Evolutionary conservation across 1,140 invertebrate species (phyloP).

Genomic region (Ceratoteleas bidentatus): DNA sequence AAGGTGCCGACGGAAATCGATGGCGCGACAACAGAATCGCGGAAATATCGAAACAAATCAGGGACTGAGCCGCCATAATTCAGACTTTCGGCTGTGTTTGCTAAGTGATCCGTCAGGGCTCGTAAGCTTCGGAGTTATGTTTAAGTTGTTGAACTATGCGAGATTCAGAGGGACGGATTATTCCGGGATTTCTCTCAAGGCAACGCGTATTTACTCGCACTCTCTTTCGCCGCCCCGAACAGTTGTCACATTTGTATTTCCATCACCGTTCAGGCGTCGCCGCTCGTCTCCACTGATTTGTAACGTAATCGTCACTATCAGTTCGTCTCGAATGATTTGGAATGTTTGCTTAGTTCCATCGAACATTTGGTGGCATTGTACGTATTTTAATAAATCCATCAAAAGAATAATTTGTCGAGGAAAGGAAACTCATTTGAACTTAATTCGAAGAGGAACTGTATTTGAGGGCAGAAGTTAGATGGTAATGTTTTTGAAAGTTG

Average conservation of each 20-base stretch:
- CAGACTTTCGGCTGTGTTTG: conserved; percentile 79
- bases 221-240: conserved; percentile 40
- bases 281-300: too few species aligned
- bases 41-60: conserved; percentile 81
- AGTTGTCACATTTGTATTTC: conserved; percentile 57
- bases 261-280: conserved; percentile 46
- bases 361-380: too few species aligned
- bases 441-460: too few species aligned
- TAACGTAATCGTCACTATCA: too few species aligned
- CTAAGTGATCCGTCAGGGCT: conserved; percentile 78
- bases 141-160: conserved; percentile 79
- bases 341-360: background rate
- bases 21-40: conserved; percentile 72
- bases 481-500: background rate
- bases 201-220: conserved; percentile 53
- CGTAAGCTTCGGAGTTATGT: conserved; percentile 80
- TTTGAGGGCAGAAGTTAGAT: too few species aligned
- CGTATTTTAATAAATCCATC: too few species aligned
- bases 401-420: too few species aligned
- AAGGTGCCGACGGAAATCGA: conserved; percentile 66
- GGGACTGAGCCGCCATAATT: conserved; percentile 78
- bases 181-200: conserved; percentile 72
- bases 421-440: too few species aligned
- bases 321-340: background rate
- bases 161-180: conserved; percentile 75